A percentile compares a stretch with the other conserved stretches of the same genome.
These are phyloP conservation scores for Diadegma fenestrale DNA, from an alignment of 2,888 invertebrate species.

Conservation along the genomic window DNA sequence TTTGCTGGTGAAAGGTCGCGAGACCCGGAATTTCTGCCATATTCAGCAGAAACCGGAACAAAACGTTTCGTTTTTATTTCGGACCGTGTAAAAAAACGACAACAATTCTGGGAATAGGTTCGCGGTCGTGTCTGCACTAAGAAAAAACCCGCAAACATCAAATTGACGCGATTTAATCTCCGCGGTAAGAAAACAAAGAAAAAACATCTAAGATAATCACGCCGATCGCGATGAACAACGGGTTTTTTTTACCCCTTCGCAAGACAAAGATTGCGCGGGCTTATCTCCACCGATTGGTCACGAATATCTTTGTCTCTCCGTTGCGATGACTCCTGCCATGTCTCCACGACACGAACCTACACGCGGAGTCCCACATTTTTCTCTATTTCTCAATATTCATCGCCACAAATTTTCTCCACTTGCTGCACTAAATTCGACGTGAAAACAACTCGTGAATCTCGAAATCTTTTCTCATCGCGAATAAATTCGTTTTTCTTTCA, in stretches of 20 bases:
- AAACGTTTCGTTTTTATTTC: background rate
- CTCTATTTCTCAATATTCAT: background rate
- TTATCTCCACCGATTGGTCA: constrained; percentile 5
- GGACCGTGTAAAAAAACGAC: background rate
- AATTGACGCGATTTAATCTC: background rate
- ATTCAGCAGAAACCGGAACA: background rate
- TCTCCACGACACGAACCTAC: background rate
- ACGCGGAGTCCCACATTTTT: background rate
- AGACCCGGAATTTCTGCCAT: background rate
- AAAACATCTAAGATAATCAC: background rate
- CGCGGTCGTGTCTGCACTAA: background rate
- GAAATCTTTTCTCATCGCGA: background rate
- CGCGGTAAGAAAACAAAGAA: background rate
- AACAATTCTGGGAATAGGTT: background rate
- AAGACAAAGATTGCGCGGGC: background rate
- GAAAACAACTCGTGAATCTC: background rate
- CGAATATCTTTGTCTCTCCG: background rate
- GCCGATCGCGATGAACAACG: background rate
- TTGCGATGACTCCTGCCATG: background rate
- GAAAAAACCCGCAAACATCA: background rate
- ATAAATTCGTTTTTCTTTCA: too few species aligned
- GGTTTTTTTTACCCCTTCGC: background rate
- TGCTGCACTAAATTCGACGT: background rate
- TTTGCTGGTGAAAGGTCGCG: background rate
- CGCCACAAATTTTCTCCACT: background rate